Percentiles rank a stretch among this genome's conserved stretches.
Evolutionary conservation across 2,888 invertebrate species (phyloP).

Genomic region (Halictus ligatus): DNA sequence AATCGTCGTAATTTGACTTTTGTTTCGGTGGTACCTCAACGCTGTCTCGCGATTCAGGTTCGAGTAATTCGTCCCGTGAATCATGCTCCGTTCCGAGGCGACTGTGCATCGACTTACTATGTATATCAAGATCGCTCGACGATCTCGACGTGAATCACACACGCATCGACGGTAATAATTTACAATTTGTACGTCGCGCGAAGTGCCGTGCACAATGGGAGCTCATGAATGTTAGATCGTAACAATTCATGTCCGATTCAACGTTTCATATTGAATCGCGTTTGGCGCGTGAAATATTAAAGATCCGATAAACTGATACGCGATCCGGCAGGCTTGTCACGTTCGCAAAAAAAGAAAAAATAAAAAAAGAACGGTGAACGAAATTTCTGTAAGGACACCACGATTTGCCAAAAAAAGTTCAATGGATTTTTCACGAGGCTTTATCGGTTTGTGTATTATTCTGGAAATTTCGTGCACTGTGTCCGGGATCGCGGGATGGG

Average conservation of each 20-base stretch:
- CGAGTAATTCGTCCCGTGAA: neutral
- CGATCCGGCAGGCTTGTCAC: neutral
- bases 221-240: neutral
- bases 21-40: neutral
- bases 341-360: neutral
- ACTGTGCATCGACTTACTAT: neutral
- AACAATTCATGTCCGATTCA: constrained; percentile 29
- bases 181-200: constrained; percentile 6
- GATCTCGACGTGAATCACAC: neutral
- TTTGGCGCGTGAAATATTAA: constrained; percentile 17
- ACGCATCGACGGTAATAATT: neutral
- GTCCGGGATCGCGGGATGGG: neutral
- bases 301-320: constrained; percentile 9
- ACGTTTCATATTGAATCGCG: neutral
- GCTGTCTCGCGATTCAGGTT: neutral
- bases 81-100: neutral
- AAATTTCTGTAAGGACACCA: neutral
- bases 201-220: neutral
- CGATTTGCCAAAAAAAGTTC: neutral
- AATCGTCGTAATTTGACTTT: too few species aligned
- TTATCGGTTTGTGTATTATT: neutral
- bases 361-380: neutral
- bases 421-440: too few species aligned
- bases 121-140: neutral
- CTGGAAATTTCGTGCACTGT: neutral